Evolutionary conservation across 1,140 invertebrate genomes (phyloP), one percentile per base, ranked within the genome.

Genomic region (Apocrypta bakeri): DNA sequence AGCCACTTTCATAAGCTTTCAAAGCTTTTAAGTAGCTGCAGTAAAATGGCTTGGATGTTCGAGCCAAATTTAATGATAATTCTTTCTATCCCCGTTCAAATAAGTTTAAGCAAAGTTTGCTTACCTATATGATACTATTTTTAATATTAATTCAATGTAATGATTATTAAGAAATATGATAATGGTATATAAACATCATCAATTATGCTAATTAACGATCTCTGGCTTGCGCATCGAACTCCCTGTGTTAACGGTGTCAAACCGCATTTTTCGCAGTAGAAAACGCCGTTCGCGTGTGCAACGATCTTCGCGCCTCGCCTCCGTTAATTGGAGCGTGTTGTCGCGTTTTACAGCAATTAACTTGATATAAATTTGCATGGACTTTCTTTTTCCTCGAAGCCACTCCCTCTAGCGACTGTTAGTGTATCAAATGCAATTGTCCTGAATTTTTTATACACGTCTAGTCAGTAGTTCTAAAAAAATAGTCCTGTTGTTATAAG

Each of bases 291-390:
- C 21, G n/a, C 17, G 56, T 31, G 31, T 7, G 64, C 27, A 17
- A n/a, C 21, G 68, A 37, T 71, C 68, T 71, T 71, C 6, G 27
- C 71, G 71, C 11, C 33, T n/a, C 33, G 42, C 27, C 63, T 61
- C 21, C 25, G 42, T 12, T 74, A 74, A 76, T 64, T 64, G 56
- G 56, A 76, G 74, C 74, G 74, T 37, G 74, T 37, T 64, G 74
- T 76, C 56, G 74, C 74, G 48, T 64, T 76, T 64, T 76, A 27
- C 56, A n/a, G 29, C 61, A 64, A 76, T 63, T 64, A 64, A 76
- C 27, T 29, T 37, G 56, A 76, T 76, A n/a, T n/a, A 31, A 76
- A 64, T 75, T 61, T 8, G 21, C 31, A 24, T 33, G 33, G 24
- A 37, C 37, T 42, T 40, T 42, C 37, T 25, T 72, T 72, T 72